Evolutionary conservation across 2,888 invertebrate genomes (phyloP).

Genomic region (Meghimatium bilineatum): DNA sequence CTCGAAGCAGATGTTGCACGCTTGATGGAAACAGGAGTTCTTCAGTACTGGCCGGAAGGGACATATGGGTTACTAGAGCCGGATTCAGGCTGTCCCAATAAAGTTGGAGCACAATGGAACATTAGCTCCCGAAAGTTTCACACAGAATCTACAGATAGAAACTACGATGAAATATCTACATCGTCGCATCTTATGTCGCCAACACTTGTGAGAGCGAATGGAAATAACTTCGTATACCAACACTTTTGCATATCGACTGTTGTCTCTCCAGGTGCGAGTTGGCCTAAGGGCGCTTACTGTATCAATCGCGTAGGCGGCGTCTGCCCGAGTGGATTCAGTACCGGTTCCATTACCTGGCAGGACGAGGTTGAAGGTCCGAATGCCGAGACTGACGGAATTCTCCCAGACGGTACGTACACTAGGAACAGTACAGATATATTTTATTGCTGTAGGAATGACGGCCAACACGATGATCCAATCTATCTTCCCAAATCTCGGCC

Average conservation of each 20-base stretch:
- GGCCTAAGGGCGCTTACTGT: slow-evolving; percentile 32
- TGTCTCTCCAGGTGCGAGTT: background rate
- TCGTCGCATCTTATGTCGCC: background rate
- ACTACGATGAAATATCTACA: slow-evolving; percentile 10
- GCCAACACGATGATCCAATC: background rate
- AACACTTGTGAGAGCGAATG: background rate
- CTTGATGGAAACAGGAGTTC: slow-evolving; percentile 23
- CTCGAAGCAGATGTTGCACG: background rate
- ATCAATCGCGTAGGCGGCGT: slow-evolving; percentile 19
- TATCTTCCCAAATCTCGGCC: slow-evolving; percentile 21
- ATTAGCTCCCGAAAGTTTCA: background rate
- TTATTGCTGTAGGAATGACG: slow-evolving; percentile 37
- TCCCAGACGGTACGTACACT: slow-evolving; percentile 7
- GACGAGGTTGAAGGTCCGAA: background rate
- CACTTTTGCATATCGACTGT: slow-evolving; percentile 18
- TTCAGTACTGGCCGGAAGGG: slow-evolving; percentile 36
- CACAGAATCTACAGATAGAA: slow-evolving; percentile 34
- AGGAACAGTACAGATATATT: background rate
- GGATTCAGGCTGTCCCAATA: slow-evolving; percentile 16
- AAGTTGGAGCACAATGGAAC: slow-evolving; percentile 10
- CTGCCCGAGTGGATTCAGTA: slow-evolving; percentile 26
- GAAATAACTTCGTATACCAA: slow-evolving; percentile 21
- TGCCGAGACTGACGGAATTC: background rate
- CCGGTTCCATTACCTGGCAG: slow-evolving; percentile 22
- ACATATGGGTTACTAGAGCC: slow-evolving; percentile 15